Conservation (phyloP, 2,888 invertebrate genomes). For the Pyralis farinalis region DNA sequence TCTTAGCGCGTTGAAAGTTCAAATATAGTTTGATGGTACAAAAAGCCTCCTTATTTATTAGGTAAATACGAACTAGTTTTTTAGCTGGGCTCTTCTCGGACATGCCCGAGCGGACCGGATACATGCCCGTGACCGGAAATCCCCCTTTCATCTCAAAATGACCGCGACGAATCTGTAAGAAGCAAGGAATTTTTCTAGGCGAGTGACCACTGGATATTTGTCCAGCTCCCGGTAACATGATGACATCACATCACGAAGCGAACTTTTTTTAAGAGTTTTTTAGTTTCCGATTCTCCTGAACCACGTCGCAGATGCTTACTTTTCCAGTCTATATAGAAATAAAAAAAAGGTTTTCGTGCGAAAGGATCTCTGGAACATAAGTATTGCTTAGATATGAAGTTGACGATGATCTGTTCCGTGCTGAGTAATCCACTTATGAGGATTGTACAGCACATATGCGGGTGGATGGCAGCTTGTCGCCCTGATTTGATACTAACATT, state of each 20-base stretch:
- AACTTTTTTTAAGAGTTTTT: constrained; percentile 58
- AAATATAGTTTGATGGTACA: constrained; percentile 30
- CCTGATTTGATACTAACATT: no score
- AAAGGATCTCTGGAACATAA: no score
- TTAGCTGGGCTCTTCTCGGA: constrained; percentile 16
- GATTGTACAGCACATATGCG: no score
- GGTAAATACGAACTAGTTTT: constrained; percentile 29
- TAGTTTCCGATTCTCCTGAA: constrained; percentile 31
- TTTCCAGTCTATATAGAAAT: constrained; percentile 57
- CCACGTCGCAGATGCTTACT: constrained; percentile 27
- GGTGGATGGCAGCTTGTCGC: no score
- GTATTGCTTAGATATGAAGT: no score
- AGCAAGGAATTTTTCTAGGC: constrained; percentile 70
- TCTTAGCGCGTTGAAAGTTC: constrained; percentile 38
- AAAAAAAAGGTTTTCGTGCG: no score
- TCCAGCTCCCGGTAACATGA: constrained; percentile 39
- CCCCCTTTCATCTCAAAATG: constrained; percentile 71
- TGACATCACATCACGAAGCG: constrained; percentile 47
- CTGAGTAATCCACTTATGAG: no score
- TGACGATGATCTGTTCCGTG: no score
- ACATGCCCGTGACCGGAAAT: constrained; percentile 68
- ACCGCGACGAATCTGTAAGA: constrained; percentile 67
- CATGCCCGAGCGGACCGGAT: constrained; percentile 58
- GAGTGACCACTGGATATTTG: constrained; percentile 68
- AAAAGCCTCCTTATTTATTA: constrained; percentile 44